phyloP scores from a whole-genome alignment of 1,140 invertebrate genomes.

The Drosophila subpulchrella region DNA sequence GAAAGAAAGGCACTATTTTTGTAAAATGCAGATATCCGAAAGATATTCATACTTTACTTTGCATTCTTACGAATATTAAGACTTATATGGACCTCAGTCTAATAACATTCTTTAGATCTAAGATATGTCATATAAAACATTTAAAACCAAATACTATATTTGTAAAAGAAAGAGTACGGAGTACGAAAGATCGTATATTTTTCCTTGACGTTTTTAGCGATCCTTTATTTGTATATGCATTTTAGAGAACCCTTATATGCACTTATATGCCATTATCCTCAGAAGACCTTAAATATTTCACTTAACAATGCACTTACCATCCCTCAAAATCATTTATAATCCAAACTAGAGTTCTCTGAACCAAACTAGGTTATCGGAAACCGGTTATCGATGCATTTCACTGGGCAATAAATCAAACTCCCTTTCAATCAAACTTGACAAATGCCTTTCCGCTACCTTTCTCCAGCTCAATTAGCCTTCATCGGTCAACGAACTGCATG shows the following conservation, averaged over 20 bases:
- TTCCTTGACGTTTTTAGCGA: no score
- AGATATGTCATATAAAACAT: no score
- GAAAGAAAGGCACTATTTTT: not conserved
- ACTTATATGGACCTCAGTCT: no score
- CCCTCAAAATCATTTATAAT: constrained; percentile 5
- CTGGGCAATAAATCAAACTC: constrained; percentile 60
- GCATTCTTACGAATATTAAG: no score
- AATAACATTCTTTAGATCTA: no score
- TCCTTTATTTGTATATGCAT: no score
- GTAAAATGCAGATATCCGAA: not conserved
- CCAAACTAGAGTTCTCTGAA: not conserved
- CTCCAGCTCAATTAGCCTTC: constrained; percentile 69
- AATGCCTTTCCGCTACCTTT: constrained; percentile 78
- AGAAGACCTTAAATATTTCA: not conserved
- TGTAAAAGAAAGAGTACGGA: no score
- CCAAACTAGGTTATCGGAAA: constrained; percentile 25
- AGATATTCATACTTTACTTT: no score
- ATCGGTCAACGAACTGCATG: constrained; percentile 59
- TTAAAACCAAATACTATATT: no score
- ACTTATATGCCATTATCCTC: no score
- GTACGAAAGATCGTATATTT: no score
- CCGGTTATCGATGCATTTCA: not conserved
- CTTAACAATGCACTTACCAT: not conserved
- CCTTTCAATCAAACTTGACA: constrained; percentile 76
- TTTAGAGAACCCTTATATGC: no score